A percentile compares a stretch with the other conserved stretches of the same genome.
phyloP scores from a whole-genome alignment of 2,113 vertebrate species.

The Microtus montanus region DNA sequence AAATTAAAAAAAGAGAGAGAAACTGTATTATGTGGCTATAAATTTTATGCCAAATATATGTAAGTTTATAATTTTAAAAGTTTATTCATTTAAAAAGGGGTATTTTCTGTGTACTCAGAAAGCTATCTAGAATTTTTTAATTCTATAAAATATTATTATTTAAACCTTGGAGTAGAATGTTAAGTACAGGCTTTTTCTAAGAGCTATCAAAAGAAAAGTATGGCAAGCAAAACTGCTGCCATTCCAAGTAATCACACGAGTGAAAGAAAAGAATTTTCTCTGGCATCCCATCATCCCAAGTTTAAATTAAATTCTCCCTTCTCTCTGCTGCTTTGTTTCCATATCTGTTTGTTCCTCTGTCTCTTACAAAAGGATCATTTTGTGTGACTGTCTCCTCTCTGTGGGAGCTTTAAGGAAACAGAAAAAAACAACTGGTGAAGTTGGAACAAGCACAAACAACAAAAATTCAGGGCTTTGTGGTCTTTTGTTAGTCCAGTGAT shows the following conservation, averaged over 20 bases:
- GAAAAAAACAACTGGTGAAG: constrained; percentile 17
- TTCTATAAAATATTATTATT: constrained; percentile 50
- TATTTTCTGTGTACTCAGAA: neutral
- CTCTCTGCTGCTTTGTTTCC: constrained; percentile 53
- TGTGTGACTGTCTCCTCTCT: constrained; percentile 46
- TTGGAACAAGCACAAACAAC: constrained; percentile 47
- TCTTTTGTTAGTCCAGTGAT: constrained; percentile 50
- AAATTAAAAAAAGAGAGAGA: neutral
- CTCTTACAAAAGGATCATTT: constrained; percentile 49
- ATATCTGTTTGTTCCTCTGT: constrained; percentile 37
- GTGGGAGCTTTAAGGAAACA: constrained; percentile 40
- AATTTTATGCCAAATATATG: neutral
- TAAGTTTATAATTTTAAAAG: constrained; percentile 31
- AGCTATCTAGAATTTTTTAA: constrained; percentile 10
- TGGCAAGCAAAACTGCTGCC: constrained; percentile 60
- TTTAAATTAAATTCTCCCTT: constrained; percentile 65
- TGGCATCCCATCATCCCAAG: constrained; percentile 48
- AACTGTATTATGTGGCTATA: neutral
- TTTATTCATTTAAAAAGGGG: neutral
- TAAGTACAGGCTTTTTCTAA: constrained; percentile 58
- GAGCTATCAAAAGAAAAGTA: constrained; percentile 41
- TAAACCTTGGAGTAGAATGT: constrained; percentile 33
- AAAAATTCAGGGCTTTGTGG: constrained; percentile 40
- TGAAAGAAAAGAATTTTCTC: constrained; percentile 58
- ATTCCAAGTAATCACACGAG: constrained; percentile 40